Evolutionary conservation across 1,140 invertebrate genomes (phyloP), one percentile per base, ranked within the genome.

Genomic region (Choristoneura fumiferana): DNA sequence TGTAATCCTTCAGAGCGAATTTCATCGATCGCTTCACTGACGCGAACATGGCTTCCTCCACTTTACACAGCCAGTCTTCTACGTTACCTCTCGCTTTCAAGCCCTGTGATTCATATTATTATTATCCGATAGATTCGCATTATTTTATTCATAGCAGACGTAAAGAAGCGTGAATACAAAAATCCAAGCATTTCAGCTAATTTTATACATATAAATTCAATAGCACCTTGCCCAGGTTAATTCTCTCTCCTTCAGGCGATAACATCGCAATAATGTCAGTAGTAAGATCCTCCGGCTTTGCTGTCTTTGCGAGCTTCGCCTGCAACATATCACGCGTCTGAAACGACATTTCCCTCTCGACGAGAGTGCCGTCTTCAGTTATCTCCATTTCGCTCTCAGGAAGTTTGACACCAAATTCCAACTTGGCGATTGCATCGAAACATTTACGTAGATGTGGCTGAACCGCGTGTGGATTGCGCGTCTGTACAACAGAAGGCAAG

Each of bases 381-480:
- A 89, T 74, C 15, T 87, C 86, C 73, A 85, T 84, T 76, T 89
- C 89, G 36, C 91, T 91, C 54, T 92, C 91, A 29, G 90, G 90
- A 57, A 84, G 36, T 45, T 75, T 76, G 2, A 84, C 80, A 8
- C 92, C 95, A 81, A 97, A 97, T 73, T 97, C 95, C 13, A 97
- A 84, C 55, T 93, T 93, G 10, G 93, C 91, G 36, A 96, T 95
- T 0, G 94, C 96, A 82, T 97, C 96, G 80, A 98, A 98, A 73
- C 96, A 97, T 84, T 97, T 98, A 45, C 95, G 91, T 13, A 98
- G 87, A 90, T 97, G 95, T 8, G 95, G 95, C 75, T 98, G 96
- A 0, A 98, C 95, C 0, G 95, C 95, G 63, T 95, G 93, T 0
- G 96, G 95, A 84, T 97, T 96, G 62, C 94, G 91, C 0, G 95